Base-by-base conservation (phyloP, 92 coral and sea anemone genomes). In the Zoanthus solanderi region DNA sequence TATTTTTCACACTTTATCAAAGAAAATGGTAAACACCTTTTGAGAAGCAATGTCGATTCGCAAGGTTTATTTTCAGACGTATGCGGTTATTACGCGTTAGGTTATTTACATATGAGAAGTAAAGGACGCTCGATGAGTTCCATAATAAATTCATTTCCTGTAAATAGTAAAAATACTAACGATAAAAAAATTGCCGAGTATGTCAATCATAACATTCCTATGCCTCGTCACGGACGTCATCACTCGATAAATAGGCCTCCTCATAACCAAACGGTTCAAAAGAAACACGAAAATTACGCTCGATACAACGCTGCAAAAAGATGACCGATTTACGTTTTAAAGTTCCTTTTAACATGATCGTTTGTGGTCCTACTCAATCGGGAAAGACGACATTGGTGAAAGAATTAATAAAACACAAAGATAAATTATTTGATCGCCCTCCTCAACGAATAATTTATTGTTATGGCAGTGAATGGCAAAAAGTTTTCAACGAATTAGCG, bases 51-150 rank as follows among this genome's bases (percentile, higher is more conserved):
- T 3, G 3, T 34, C 1, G 82, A 83, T 15, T 53, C 85, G 4
- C 89, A 90, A 75, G 79, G 89, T 11, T 18, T 85, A 0, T 77
- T 54, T 9, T 76, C 89, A 14, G 75, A 85, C 18, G 75, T 72
- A 6, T 85, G 92, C 47, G 92, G 89, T 17, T 83, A 90, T 63
- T 85, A 78, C 71, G 81, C 89, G 17, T 69, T 90, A 60, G 46
- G 44, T 47, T 90, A 77, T 31, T 34, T 90, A 11, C 53, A 76
- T 56, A 72, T 58, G 23, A 79, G 92, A 71, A 84, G 83, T 56
- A 16, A 7, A 54, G 82, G 82, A 9, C 6, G 30, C 6, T 29
- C 44, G 1, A 77, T 77, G 82, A 16, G 28, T 9, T 23, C 53
- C n/a, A 54, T 77, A 7, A 67, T 77, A 1, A 7, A 54, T 14